Conservation (phyloP, 2,888 invertebrate genomes). For the Aphodius sticticus region DNA sequence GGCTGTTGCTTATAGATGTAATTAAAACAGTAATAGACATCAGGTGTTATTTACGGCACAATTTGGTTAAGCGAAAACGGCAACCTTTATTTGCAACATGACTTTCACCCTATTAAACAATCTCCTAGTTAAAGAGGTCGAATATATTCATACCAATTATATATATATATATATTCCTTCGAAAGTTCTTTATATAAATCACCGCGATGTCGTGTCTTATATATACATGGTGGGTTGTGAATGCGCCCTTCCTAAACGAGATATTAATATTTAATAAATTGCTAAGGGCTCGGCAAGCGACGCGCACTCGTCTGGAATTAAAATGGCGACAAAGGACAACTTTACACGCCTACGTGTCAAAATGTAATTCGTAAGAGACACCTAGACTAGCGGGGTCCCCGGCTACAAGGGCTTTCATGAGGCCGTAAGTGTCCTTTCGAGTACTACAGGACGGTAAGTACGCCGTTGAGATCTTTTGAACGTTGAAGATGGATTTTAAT, state of each 20-base stretch:
- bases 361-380: conserved; percentile 25
- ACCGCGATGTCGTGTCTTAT: background rate
- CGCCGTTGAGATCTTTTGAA: conserved; percentile 17
- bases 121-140: no score
- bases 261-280: background rate
- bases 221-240: background rate
- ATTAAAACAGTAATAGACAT: no score
- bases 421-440: conserved; percentile 6
- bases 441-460: background rate
- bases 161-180: no score
- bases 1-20: no score
- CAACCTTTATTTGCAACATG: no score
- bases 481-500: conserved; percentile 8
- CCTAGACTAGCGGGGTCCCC: background rate
- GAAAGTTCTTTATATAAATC: no score
- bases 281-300: background rate
- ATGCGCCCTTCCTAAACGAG: background rate
- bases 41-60: no score
- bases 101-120: no score
- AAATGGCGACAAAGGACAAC: conserved; percentile 11
- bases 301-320: background rate
- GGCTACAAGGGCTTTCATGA: conserved; percentile 20
- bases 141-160: no score
- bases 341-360: conserved; percentile 21
- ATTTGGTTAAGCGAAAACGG: no score